Evolutionary conservation across 2,113 vertebrate species (phyloP).

Genomic region (Bubo bubo): DNA sequence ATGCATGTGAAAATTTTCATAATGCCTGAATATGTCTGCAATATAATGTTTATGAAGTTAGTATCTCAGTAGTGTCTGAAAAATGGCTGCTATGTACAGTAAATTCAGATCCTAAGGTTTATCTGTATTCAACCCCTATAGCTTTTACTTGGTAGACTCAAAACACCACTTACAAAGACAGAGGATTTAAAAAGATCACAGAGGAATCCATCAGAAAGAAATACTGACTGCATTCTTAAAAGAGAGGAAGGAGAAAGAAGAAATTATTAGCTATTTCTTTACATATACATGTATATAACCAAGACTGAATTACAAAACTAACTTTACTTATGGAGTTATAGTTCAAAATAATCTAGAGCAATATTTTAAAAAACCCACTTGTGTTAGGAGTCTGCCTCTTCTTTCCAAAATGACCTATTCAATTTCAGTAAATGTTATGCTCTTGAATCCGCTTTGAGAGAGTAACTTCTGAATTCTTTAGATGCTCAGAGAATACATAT

Average conservation of each 20-base stretch:
- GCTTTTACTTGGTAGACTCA: background rate
- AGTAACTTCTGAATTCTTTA: background rate
- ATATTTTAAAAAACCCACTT: rapidly evolving
- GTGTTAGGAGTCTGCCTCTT: background rate
- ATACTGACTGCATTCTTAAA: background rate
- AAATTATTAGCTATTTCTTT: background rate
- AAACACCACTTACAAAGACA: background rate
- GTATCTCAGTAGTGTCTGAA: background rate
- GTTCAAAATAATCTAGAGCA: background rate
- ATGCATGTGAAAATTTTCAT: background rate
- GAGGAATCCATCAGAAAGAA: background rate
- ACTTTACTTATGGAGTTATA: background rate
- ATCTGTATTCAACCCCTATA: background rate
- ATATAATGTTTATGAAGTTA: background rate
- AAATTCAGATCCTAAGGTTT: background rate
- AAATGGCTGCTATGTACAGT: background rate
- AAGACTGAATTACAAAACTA: background rate
- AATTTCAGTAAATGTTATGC: background rate
- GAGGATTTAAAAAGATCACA: background rate
- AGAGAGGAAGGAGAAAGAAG: background rate
- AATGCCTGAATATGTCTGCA: background rate
- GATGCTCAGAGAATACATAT: background rate
- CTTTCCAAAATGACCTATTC: background rate
- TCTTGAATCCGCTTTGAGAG: background rate
- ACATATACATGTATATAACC: rapidly evolving